These are phyloP conservation scores for Ptychodera flava DNA, from an alignment of 35 echinoderm and acorn worm genomes.

Conservation along the genomic window DNA sequence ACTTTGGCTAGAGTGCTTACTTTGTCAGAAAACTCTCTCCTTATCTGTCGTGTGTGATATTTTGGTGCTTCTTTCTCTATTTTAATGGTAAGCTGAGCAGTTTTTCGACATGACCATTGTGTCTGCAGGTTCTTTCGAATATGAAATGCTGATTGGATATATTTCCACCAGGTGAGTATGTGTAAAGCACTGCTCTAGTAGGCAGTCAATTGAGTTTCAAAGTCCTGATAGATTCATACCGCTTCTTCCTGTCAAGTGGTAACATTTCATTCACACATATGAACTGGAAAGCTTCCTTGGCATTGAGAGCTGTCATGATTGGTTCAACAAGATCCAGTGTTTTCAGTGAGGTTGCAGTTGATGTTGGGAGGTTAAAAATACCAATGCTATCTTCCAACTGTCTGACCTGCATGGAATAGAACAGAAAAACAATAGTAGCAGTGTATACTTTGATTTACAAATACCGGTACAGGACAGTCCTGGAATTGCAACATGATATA, in stretches of 20 bases:
- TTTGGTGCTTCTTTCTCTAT: not conserved
- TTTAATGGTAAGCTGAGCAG: not conserved
- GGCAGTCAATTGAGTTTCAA: conserved; percentile 8
- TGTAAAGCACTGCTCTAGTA: conserved; percentile 5
- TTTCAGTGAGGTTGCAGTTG: not conserved
- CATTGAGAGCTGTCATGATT: not conserved
- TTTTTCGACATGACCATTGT: not conserved
- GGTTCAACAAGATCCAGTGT: not conserved
- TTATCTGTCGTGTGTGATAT: not conserved
- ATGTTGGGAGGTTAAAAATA: not conserved
- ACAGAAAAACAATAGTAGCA: not conserved
- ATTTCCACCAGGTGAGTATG: conserved; percentile 4
- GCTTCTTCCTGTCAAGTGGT: not conserved
- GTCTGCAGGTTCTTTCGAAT: not conserved
- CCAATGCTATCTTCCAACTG: not conserved
- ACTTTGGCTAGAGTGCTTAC: not conserved
- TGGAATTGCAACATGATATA: not conserved
- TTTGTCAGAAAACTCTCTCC: not conserved
- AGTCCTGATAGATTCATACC: not conserved
- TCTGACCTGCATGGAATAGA: not conserved
- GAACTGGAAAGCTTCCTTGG: not conserved
- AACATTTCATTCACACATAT: not conserved
- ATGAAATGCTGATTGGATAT: not conserved
- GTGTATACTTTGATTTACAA: too few relatives aligned
- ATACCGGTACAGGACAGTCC: too few relatives aligned